Base-by-base conservation (phyloP, 1,140 invertebrate genomes). In the Bombus difficillimus region DNA sequence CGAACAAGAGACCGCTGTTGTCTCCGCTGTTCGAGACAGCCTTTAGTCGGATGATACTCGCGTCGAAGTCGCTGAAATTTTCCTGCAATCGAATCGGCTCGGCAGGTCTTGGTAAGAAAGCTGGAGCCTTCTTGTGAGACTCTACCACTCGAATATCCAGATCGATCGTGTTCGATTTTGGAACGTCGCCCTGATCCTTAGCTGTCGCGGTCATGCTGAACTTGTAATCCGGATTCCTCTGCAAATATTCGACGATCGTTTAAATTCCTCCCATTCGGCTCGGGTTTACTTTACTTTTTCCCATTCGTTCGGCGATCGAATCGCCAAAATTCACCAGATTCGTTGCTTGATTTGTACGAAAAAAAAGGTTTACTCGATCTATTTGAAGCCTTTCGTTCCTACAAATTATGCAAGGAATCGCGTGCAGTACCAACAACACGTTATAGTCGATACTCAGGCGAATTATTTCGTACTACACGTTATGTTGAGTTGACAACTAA, bases 81-180 rank as follows among this genome's bases (percentile, higher is more conserved):
- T 98, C 98, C 84, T 96, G 96, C 43, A 98, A 94, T 85, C 94
- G 95, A 83, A 98, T 97, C 79, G 96, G 96, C 10, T 95, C 94
- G 72, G 94, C 89, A 25, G 96, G 96, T 80, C 96, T 94, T 83
- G 96, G 95, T 72, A 96, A 95, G 90, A 98, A 98, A 64, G 95
- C 96, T 72, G 98, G 98, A 66, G 98, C 97, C 94, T 98, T 98
- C 94, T 98, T 98, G 92, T 98, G 97, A 3, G 98, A 98, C 92
- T 98, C 98, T 2, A 98, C 97, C 34, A 99, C 98, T 85, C 96
- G 96, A 87, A 99, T 98, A 86, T 97, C 96, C 85, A 99, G 96
- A 92, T 97, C 96, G 79, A 98, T 98, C 69, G 96, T 95, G 87
- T 96, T 96, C 85, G 96, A 95, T 92, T 96, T 96, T 8, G 96